phyloP scores from a whole-genome alignment of 2,888 invertebrate genomes.

The Phasia obesa region DNA sequence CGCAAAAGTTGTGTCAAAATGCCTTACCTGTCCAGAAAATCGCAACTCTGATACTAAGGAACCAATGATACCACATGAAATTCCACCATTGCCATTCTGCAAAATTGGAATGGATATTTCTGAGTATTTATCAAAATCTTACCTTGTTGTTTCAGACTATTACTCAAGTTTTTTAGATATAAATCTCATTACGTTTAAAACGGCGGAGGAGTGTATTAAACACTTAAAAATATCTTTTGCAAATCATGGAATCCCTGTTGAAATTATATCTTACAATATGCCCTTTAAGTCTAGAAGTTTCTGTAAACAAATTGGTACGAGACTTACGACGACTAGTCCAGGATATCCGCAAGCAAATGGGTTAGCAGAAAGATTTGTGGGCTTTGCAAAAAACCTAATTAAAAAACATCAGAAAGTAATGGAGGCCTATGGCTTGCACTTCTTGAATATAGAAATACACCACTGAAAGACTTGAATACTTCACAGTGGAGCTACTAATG shows the following conservation, averaged over 20 bases:
- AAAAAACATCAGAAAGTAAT: slow-evolving; percentile 45
- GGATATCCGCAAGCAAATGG: slow-evolving; percentile 64
- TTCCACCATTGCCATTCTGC: slow-evolving; percentile 28
- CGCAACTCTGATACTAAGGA: slow-evolving; percentile 56
- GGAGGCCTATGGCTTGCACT: slow-evolving; percentile 59
- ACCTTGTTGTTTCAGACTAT: slow-evolving; percentile 55
- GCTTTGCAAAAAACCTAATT: slow-evolving; percentile 55
- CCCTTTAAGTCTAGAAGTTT: slow-evolving; percentile 62
- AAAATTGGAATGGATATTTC: slow-evolving; percentile 58
- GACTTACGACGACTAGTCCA: slow-evolving; percentile 66
- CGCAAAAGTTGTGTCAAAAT: slow-evolving; percentile 65
- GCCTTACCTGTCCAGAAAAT: slow-evolving; percentile 56
- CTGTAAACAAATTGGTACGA: slow-evolving; percentile 35
- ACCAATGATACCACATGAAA: slow-evolving; percentile 53
- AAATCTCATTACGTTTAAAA: slow-evolving; percentile 63
- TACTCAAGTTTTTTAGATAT: slow-evolving; percentile 69
- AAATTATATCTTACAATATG: slow-evolving; percentile 64
- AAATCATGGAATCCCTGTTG: slow-evolving; percentile 65
- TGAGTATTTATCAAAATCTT: slow-evolving; percentile 53
- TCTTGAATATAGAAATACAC: slow-evolving; percentile 67
- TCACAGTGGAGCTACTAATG: slow-evolving; percentile 61
- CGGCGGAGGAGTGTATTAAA: slow-evolving; percentile 59
- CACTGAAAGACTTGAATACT: slow-evolving; percentile 43
- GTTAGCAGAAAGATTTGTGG: slow-evolving; percentile 63
- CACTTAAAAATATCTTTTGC: slow-evolving; percentile 66